phyloP scores from a whole-genome alignment of 1,140 invertebrate species.

The Lepidurus couesii region DNA sequence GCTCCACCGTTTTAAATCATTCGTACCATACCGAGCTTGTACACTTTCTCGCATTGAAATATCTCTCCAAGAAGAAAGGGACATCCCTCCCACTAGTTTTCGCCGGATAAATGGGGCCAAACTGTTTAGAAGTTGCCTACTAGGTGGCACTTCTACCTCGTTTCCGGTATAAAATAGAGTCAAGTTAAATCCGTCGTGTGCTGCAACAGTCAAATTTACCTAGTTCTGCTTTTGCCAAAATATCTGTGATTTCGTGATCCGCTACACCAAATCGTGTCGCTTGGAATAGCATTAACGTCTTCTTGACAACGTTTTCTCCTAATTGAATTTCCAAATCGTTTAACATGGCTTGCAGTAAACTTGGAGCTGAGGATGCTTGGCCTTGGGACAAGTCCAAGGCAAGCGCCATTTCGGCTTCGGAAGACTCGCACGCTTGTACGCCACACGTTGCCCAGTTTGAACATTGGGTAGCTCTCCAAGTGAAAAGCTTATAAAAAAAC shows the following conservation, averaged over 20 bases:
- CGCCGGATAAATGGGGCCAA: conserved; percentile 60
- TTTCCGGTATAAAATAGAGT: background rate
- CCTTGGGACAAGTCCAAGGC: background rate
- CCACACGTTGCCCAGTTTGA: background rate
- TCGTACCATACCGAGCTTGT: conserved; percentile 50
- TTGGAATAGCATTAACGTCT: background rate
- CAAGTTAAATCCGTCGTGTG: too few relatives aligned
- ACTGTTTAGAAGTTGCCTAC: conserved; percentile 42
- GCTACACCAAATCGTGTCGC: background rate
- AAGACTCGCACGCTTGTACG: background rate
- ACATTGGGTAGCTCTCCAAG: background rate
- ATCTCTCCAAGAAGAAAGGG: conserved; percentile 60
- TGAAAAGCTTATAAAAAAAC: background rate
- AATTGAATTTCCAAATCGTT: background rate
- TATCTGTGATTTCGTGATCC: background rate
- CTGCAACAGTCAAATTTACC: background rate
- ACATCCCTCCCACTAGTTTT: conserved; percentile 52
- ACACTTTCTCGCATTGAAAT: conserved; percentile 51
- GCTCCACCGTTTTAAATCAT: conserved; percentile 44
- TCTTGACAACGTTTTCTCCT: background rate
- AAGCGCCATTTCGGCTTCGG: background rate
- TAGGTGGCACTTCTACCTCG: background rate
- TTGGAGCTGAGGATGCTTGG: background rate
- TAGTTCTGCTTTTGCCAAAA: background rate
- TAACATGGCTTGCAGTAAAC: background rate